Conservation (phyloP, 2,888 invertebrate species). For the Teinopalpus imperialis region DNA sequence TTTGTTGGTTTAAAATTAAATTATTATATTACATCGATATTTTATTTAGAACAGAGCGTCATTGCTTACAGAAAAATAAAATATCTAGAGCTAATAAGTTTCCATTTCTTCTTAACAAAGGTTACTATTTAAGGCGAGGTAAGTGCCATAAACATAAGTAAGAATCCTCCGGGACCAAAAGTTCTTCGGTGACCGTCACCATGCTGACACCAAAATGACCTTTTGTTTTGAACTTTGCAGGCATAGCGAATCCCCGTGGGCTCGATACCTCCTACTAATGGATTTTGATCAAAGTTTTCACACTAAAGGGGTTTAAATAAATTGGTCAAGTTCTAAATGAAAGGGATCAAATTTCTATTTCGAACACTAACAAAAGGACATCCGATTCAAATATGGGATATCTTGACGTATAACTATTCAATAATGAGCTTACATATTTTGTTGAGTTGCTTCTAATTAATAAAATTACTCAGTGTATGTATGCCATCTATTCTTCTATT, state of each 20-base stretch:
- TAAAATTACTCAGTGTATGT: too few relatives aligned
- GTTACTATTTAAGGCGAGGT: background rate
- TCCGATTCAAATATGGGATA: background rate
- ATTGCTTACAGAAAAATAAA: too few relatives aligned
- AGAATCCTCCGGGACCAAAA: conserved; percentile 5
- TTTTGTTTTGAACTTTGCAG: conserved; percentile 12
- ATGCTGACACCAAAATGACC: conserved; percentile 13
- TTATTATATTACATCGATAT: too few relatives aligned
- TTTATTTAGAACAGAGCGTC: too few relatives aligned
- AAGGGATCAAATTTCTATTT: conserved; percentile 2
- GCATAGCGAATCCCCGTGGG: conserved; percentile 15
- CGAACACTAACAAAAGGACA: background rate
- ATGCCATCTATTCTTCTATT: too few relatives aligned
- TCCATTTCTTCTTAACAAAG: background rate
- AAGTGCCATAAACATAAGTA: conserved; percentile 9
- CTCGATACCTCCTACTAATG: conserved; percentile 22
- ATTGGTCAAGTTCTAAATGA: conserved; percentile 19
- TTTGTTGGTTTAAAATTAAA: too few relatives aligned
- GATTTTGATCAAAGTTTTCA: conserved; percentile 25
- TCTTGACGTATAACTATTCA: too few relatives aligned
- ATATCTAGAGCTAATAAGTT: too few relatives aligned
- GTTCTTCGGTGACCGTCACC: conserved; percentile 10
- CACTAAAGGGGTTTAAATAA: conserved; percentile 18
- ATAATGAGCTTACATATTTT: too few relatives aligned
- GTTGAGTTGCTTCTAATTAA: too few relatives aligned